These are phyloP conservation scores for Calidris pugnax DNA, from an alignment of 2,113 vertebrate genomes.

Conservation along the genomic window DNA sequence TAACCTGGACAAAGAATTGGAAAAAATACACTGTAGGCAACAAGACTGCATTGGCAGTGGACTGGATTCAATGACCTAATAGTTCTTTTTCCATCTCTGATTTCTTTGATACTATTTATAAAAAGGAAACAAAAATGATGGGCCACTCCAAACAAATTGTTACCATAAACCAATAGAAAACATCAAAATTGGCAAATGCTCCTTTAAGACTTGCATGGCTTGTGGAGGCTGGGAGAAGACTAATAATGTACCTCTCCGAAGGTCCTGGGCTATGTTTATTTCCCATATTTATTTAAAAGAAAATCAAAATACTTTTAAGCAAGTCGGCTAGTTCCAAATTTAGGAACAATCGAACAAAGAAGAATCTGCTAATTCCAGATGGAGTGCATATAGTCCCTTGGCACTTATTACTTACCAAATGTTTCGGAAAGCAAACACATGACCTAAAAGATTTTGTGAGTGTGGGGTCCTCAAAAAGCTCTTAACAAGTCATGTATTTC, in stretches of 20 bases:
- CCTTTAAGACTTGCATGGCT: background rate
- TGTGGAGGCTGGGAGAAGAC: background rate
- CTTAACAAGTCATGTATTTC: conserved; percentile 77
- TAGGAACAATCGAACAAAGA: conserved; percentile 76
- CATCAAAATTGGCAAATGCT: conserved; percentile 6
- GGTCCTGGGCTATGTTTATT: conserved; percentile 54
- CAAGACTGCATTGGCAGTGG: background rate
- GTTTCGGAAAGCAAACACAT: conserved; percentile 83
- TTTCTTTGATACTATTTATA: conserved; percentile 56
- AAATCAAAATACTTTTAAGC: conserved; percentile 78
- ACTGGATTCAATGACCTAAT: conserved; percentile 14
- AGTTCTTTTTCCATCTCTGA: conserved; percentile 23
- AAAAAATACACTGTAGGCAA: conserved; percentile 4
- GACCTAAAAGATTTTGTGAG: conserved; percentile 80
- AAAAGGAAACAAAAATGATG: conserved; percentile 48
- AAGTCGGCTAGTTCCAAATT: conserved; percentile 66
- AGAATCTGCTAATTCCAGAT: conserved; percentile 80
- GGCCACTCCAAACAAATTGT: background rate
- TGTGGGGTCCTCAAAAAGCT: conserved; percentile 76
- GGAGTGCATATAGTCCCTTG: conserved; percentile 78
- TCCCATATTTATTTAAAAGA: conserved; percentile 74
- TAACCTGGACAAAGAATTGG: conserved; percentile 29
- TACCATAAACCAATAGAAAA: conserved; percentile 27
- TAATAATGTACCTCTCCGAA: conserved; percentile 21
- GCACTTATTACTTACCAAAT: conserved; percentile 81